Evolutionary conservation across 2,888 invertebrate species (phyloP), one percentile per base, ranked within the genome.

Genomic region (Esperia sulphurella): DNA sequence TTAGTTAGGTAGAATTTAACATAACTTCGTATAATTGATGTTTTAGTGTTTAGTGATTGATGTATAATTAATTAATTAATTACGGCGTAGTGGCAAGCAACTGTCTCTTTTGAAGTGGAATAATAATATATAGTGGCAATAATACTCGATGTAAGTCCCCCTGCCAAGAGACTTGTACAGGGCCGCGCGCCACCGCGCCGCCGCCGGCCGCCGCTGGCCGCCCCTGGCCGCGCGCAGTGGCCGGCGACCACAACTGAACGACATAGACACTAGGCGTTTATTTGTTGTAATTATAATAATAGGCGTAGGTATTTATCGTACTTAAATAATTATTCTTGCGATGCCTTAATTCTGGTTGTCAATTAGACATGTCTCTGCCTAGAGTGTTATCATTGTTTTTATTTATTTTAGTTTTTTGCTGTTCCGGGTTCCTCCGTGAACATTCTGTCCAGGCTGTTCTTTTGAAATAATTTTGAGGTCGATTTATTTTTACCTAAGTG

Each of bases 301-400:
- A 90, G 89, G 75, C 75, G 82, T 90, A 90, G 90, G 86, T 90
- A 89, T 89, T 89, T 80, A 80, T 83, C 85, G 90, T 90, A 90
- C 90, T 90, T 90, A 90, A 81, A 90, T 88, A 86, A 86, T 89
- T 89, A 84, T 90, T 90, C 88, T 90, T 90, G 87, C 87, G 88
- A 90, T 90, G 90, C 90, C 90, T 90, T 90, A 90, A 90, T 88
- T 90, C 89, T 88, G 90, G 90, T 90, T 90, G 90, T 90, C 90
- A 90, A 90, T 90, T 90, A 89, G 90, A 90, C 89, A 88, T 75
- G 83, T 87, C 78, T 84, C 86, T 89, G 88, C 85, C 85, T 89
- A 88, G 84, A 83, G 82, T 88, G 86, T 90, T 89, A 87, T 88
- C 75, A 79, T 87, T 87, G 82, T 89, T 86, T 86, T 86, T 79